A percentile compares a stretch with the other conserved stretches of the same genome.
These are phyloP conservation scores for Hippoglossus hippoglossus DNA, from an alignment of 2,797 vertebrate genomes.

Conservation along the genomic window DNA sequence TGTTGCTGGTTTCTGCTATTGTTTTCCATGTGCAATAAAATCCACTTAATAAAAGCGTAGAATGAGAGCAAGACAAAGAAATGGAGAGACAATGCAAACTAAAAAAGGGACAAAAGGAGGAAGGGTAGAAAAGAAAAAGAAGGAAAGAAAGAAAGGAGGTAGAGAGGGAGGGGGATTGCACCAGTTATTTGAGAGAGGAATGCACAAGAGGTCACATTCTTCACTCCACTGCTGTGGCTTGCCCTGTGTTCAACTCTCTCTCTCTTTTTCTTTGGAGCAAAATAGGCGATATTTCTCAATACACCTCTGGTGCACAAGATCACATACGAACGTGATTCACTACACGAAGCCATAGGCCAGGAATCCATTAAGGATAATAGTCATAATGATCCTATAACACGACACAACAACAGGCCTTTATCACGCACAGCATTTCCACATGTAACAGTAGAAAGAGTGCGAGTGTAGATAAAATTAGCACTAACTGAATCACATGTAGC, in stretches of 20 bases:
- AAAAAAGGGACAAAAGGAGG: constrained; percentile 19
- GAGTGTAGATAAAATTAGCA: constrained; percentile 10
- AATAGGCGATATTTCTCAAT: constrained; percentile 70
- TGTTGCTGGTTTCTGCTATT: constrained; percentile 1
- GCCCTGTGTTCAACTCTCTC: constrained; percentile 71
- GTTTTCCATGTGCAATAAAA: constrained; percentile 19
- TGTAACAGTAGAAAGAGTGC: not conserved
- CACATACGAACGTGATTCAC: constrained; percentile 32
- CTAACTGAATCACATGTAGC: not conserved
- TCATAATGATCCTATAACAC: constrained; percentile 17
- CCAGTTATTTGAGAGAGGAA: constrained; percentile 86
- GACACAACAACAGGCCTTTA: constrained; percentile 11
- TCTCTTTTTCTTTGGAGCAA: constrained; percentile 31
- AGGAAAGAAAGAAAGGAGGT: constrained; percentile 3
- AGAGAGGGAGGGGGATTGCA: constrained; percentile 64
- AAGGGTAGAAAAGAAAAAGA: constrained; percentile 6
- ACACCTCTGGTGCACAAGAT: constrained; percentile 55
- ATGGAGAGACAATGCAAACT: constrained; percentile 7
- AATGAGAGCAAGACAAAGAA: constrained; percentile 7
- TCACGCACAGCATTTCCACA: not conserved
- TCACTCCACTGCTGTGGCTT: constrained; percentile 73
- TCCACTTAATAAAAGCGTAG: not conserved
- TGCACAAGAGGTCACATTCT: constrained; percentile 85
- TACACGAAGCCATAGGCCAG: not conserved
- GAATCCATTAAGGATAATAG: constrained; percentile 12